Evolutionary conservation across 1,140 invertebrate species (phyloP), one percentile per base, ranked within the genome.

Genomic region (Drosophila seguyi): DNA sequence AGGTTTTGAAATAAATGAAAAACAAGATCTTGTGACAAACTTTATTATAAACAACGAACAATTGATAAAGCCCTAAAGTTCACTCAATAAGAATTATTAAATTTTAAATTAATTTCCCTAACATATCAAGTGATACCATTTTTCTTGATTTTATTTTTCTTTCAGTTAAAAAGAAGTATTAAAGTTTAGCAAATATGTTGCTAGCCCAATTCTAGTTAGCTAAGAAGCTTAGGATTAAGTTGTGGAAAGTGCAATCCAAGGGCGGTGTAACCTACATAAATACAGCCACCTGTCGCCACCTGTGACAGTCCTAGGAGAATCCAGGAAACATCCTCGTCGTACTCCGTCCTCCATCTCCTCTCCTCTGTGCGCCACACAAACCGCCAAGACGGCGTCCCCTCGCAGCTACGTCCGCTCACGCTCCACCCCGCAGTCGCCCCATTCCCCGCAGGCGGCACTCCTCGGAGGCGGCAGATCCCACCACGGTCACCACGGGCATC

Each of bases 401-500:
- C 81, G 85, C 38, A 90, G 45, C 45, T 81, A 85, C 82, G 66
- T 75, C 20, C 84, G 84, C 41, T 90, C 85, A 50, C 85, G 85
- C 78, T 90, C 85, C 57, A 90, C 85, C 27, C 85, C 85, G 67
- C 85, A 90, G 66, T 90, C 85, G 86, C 85, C 85, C 45, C 85
- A 88, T 25, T 90, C 85, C 52, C 85, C 85, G 38, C 85, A 90
- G 71, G 59, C 79, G 77, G 48, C 57, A 55, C 48, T 68, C 73
- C 74, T 59, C 56, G 68, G 45, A 66, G 62, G 79, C 56, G 42
- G 69, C 34, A 44, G 56, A 52, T 61, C 66, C 36, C 66, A 66
- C 0, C 56, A 47, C 31, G 31, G 58, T 22, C 56, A 63, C 4
- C 42, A 45, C 10, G 47, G 47, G 27, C 63, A 48, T 16, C 78